Evolutionary conservation across 2,888 invertebrate species (phyloP).

Genomic region (Lithophane semibrunnea): DNA sequence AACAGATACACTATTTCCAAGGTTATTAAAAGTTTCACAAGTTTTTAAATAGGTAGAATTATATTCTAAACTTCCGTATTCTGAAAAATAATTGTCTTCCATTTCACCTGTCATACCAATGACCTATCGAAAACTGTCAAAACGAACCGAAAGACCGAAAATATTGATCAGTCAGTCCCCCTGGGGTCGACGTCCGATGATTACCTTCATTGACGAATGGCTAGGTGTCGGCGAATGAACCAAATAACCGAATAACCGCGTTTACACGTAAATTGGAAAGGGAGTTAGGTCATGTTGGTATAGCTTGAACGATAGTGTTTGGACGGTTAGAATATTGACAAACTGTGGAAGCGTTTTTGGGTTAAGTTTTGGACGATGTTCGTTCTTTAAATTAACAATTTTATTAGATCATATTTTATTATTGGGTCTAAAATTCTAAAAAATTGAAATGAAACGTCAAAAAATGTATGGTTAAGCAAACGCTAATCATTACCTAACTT

Average conservation of each 20-base stretch:
- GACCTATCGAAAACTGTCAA: slow-evolving; percentile 74
- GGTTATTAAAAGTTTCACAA: background rate
- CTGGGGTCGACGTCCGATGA: slow-evolving; percentile 76
- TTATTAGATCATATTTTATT: background rate
- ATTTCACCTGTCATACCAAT: slow-evolving; percentile 55
- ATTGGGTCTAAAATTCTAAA: background rate
- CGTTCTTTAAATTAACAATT: too few species aligned
- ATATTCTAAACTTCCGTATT: background rate
- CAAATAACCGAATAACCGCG: slow-evolving; percentile 58
- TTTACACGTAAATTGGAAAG: slow-evolving; percentile 52
- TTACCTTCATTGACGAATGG: slow-evolving; percentile 76
- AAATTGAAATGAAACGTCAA: background rate
- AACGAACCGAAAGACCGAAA: slow-evolving; percentile 76
- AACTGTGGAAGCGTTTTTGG: slow-evolving; percentile 16
- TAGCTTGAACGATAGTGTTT: slow-evolving; percentile 32
- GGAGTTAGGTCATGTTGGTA: slow-evolving; percentile 55
- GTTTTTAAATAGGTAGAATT: background rate
- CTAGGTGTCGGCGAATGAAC: slow-evolving; percentile 66
- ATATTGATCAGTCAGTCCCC: slow-evolving; percentile 77
- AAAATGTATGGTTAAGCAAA: too few species aligned
- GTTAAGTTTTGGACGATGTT: background rate
- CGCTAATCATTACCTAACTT: too few species aligned
- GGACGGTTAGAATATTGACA: slow-evolving; percentile 35
- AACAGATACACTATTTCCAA: too few species aligned
- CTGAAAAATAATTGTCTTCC: background rate